These are phyloP conservation scores for Triplophysa siluroides DNA, from an alignment of 2,113 vertebrate species.

Conservation along the genomic window DNA sequence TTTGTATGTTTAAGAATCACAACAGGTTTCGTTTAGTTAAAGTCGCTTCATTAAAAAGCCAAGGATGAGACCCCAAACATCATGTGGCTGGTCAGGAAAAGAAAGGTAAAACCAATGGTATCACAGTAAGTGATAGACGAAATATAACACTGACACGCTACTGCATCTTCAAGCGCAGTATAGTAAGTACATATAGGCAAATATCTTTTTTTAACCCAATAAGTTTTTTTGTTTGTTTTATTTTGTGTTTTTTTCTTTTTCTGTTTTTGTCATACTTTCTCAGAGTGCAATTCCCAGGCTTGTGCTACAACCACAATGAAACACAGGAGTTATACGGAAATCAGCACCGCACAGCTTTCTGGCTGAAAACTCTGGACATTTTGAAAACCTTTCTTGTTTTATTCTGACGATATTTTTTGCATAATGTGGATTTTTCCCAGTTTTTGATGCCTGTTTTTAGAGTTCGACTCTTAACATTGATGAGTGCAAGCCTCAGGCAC, in stretches of 20 bases:
- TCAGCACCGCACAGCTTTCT: slow-evolving; percentile 96
- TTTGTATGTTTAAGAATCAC: slow-evolving; percentile 90
- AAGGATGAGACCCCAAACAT: slow-evolving; percentile 83
- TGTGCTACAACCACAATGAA: slow-evolving; percentile 95
- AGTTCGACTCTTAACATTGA: slow-evolving; percentile 68
- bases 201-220: slow-evolving; percentile 74
- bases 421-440: slow-evolving; percentile 88
- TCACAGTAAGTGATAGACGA: slow-evolving; percentile 84
- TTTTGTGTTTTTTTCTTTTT: slow-evolving; percentile 59
- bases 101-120: slow-evolving; percentile 77
- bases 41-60: slow-evolving; percentile 87
- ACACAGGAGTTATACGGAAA: slow-evolving; percentile 90
- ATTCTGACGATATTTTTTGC: slow-evolving; percentile 76
- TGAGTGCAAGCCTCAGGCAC: slow-evolving; percentile 85
- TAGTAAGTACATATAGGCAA: slow-evolving; percentile 92
- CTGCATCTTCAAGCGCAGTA: slow-evolving; percentile 73
- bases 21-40: slow-evolving; percentile 83
- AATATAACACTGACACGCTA: slow-evolving; percentile 86
- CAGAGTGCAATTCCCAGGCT: slow-evolving; percentile 96
- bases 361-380: slow-evolving; percentile 93
- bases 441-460: slow-evolving; percentile 69
- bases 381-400: slow-evolving; percentile 70
- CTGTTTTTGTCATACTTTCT: slow-evolving; percentile 88
- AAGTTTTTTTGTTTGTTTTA: slow-evolving; percentile 71
- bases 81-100: slow-evolving; percentile 89